Base-by-base conservation (phyloP, 2,797 vertebrate species). In the Bradypus variegatus region DNA sequence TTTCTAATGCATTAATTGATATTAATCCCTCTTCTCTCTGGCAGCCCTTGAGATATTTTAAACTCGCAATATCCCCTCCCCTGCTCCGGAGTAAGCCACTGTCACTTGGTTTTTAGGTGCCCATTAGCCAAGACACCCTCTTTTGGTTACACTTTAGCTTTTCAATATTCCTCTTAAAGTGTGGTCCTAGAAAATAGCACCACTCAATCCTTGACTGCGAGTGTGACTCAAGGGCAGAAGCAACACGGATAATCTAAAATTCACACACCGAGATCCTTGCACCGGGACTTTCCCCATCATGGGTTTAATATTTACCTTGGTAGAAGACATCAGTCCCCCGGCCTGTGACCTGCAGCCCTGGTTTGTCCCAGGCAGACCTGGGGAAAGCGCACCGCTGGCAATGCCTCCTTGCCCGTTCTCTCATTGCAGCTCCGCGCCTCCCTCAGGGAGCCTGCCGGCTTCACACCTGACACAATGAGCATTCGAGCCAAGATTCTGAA, bases 371-470 rank as follows among this genome's bases (percentile, higher is more conserved):
- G 60, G 84, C 2, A 13, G 50, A 64, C 38, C 55, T 50, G 45
- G 21, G 21, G 41, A 27, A 29, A 13, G 25, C 25, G 1, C 5
- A 16, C 36, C 55, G 25, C 25, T 0, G 16, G 23, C 2, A 7
- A 5, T 0, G 3, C 41, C 1, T 0, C 41, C 38, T n/a, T 29
- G 12, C 64, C 67, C 10, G 8, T 19, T 8, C 65, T 29, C 79
- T 19, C 1, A 14, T 0, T 18, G 29, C 12, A 18, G 13, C 23
- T 25, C 6, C 0, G 0, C 1, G 72, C 73, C 38, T 36, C 45
- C 18, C 45, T 15, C n/a, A 58, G 6, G 0, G 0, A 23, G 33
- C 25, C 76, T 12, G 1, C 38, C 86, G 5, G 18, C 48, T 8
- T 18, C 50, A 72, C 41, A 4, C 82, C 75, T 8, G 45, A 75